These are phyloP conservation scores for Zelostemma sp. DNA, from an alignment of 1,140 invertebrate species.

Conservation along the genomic window DNA sequence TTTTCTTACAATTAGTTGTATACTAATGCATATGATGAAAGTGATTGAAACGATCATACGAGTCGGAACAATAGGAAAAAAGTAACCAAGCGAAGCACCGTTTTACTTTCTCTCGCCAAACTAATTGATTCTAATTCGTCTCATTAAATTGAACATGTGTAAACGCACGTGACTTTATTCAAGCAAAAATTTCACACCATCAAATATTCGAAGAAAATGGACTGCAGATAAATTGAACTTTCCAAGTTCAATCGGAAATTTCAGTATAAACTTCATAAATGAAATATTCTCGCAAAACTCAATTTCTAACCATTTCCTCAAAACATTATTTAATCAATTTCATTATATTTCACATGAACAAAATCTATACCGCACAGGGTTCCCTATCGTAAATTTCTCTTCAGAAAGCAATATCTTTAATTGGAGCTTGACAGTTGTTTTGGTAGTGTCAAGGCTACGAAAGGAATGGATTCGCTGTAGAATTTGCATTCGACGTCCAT, in stretches of 20 bases:
- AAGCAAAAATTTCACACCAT: background rate
- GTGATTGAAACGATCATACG: slow-evolving; percentile 22
- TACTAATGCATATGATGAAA: slow-evolving; percentile 1
- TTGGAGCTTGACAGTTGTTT: slow-evolving; percentile 40
- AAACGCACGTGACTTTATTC: background rate
- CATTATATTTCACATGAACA: slow-evolving; percentile 1
- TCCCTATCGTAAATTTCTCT: slow-evolving; percentile 52
- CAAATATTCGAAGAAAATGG: background rate
- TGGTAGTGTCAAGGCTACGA: slow-evolving; percentile 61
- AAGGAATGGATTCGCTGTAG: slow-evolving; percentile 68
- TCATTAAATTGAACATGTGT: background rate
- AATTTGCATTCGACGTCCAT: slow-evolving; percentile 59
- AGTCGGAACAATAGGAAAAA: slow-evolving; percentile 18
- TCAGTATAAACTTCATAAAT: slow-evolving; percentile 8
- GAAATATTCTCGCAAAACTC: slow-evolving; percentile 14
- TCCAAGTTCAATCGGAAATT: background rate
- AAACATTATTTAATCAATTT: slow-evolving; percentile 3
- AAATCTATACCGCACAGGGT: slow-evolving; percentile 55
- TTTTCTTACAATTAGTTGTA: slow-evolving; percentile 22
- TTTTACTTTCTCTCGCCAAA: background rate
- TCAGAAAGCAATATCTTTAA: slow-evolving; percentile 55
- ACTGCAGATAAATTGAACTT: background rate
- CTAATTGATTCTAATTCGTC: background rate
- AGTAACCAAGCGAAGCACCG: background rate
- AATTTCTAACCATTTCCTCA: slow-evolving; percentile 9